Evolutionary conservation across 2,888 invertebrate species (phyloP).

Genomic region (Rhyacophila evoluta): DNA sequence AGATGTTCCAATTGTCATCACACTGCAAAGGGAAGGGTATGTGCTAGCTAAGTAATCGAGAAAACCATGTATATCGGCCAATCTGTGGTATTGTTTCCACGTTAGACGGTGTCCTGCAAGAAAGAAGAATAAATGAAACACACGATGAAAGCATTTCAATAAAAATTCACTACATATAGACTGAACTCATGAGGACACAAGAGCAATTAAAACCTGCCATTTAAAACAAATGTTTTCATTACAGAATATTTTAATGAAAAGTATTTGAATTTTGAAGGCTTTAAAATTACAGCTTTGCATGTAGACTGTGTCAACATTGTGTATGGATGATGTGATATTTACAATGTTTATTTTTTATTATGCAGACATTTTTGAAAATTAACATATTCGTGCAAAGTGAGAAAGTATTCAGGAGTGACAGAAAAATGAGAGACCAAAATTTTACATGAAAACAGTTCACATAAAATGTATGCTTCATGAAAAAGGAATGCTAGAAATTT

Average conservation of each 20-base stretch:
- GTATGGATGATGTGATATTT: background rate
- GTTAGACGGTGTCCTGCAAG: constrained; percentile 67
- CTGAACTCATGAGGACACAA: no score
- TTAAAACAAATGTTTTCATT: no score
- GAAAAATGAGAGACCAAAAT: background rate
- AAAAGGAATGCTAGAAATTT: no score
- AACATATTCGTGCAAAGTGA: background rate
- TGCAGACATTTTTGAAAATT: background rate
- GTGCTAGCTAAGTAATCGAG: constrained; percentile 78
- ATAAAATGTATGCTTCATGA: background rate
- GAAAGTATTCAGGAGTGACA: no score
- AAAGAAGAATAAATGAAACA: background rate
- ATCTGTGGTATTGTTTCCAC: constrained; percentile 82
- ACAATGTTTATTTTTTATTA: background rate
- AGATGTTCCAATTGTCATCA: constrained; percentile 80
- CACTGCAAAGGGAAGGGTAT: constrained; percentile 79
- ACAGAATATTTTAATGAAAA: no score
- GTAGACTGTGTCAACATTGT: background rate
- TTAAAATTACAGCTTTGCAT: no score
- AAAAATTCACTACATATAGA: no score
- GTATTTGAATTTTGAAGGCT: background rate
- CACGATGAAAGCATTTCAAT: no score
- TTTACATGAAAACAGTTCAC: no score
- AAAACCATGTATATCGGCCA: constrained; percentile 77
- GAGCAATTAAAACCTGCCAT: no score